A percentile compares a stretch with the other conserved stretches of the same genome.
These are phyloP conservation scores for Enteromius paludinosus DNA, from an alignment of 2,797 vertebrate genomes.

Conservation along the genomic window DNA sequence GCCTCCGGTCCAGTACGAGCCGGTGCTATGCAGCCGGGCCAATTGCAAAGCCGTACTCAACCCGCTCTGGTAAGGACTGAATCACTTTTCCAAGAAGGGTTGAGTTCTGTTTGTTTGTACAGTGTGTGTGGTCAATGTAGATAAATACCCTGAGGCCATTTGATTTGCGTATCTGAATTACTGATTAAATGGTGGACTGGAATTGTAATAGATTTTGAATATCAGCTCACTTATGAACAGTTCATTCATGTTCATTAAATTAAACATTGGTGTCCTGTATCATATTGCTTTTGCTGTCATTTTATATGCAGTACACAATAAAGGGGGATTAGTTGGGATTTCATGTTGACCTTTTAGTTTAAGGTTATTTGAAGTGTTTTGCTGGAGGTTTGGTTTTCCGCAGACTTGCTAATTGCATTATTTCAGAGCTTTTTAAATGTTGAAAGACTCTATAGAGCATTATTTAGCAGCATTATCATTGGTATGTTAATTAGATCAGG, in stretches of 20 bases:
- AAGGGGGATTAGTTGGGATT: neutral
- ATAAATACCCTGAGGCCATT: neutral
- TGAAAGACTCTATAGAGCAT: neutral
- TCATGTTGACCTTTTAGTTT: neutral
- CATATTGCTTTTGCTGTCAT: neutral
- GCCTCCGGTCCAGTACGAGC: constrained; percentile 94
- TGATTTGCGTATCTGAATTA: neutral
- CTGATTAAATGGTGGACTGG: neutral
- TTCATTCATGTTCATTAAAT: neutral
- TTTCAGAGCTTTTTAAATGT: neutral
- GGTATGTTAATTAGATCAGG: neutral
- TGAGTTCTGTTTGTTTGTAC: constrained; percentile 18
- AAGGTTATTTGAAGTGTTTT: neutral
- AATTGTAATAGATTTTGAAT: neutral
- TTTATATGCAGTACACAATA: neutral
- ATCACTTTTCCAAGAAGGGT: neutral
- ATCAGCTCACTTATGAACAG: neutral
- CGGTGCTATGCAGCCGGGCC: constrained; percentile 90
- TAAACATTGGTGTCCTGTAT: neutral
- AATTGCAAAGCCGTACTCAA: constrained; percentile 97
- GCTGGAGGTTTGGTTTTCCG: neutral
- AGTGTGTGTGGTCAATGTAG: neutral
- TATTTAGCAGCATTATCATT: neutral
- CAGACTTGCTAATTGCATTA: constrained; percentile 6
- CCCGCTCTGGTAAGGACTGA: constrained; percentile 90